Conservation (phyloP, 2,797 vertebrate species). For the Naso thynnoides region DNA sequence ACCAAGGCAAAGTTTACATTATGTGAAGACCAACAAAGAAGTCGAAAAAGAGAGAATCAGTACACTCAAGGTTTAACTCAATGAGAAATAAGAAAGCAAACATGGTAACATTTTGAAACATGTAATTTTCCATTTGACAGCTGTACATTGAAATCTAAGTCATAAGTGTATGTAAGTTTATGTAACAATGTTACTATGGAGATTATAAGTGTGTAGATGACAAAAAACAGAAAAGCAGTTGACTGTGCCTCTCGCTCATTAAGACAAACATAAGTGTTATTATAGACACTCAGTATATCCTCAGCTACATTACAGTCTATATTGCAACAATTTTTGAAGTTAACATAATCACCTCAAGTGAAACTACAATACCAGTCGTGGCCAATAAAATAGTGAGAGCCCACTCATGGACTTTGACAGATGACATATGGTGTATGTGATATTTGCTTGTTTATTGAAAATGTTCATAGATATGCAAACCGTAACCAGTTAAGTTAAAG, state of each 20-base stretch:
- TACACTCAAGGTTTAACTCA: background rate
- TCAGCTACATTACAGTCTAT: background rate
- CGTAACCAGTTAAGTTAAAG: background rate
- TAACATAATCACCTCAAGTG: background rate
- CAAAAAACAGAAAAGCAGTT: background rate
- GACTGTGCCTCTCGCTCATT: background rate
- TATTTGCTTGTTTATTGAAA: background rate
- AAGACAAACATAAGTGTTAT: background rate
- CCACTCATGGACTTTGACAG: background rate
- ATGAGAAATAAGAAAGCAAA: background rate
- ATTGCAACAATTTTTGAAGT: background rate
- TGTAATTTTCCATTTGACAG: background rate
- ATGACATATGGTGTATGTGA: background rate
- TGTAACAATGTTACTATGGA: too few relatives aligned
- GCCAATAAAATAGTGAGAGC: background rate
- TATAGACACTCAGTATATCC: background rate
- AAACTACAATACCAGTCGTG: background rate
- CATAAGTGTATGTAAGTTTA: background rate
- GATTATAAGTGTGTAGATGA: background rate
- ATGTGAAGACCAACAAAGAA: background rate
- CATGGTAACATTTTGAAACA: background rate
- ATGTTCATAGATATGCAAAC: too few relatives aligned
- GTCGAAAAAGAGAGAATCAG: background rate
- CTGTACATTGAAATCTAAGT: background rate
- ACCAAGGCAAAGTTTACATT: background rate